These are phyloP conservation scores for Zaprionus obscuricornis DNA, from an alignment of 2,888 invertebrate species.

Conservation along the genomic window DNA sequence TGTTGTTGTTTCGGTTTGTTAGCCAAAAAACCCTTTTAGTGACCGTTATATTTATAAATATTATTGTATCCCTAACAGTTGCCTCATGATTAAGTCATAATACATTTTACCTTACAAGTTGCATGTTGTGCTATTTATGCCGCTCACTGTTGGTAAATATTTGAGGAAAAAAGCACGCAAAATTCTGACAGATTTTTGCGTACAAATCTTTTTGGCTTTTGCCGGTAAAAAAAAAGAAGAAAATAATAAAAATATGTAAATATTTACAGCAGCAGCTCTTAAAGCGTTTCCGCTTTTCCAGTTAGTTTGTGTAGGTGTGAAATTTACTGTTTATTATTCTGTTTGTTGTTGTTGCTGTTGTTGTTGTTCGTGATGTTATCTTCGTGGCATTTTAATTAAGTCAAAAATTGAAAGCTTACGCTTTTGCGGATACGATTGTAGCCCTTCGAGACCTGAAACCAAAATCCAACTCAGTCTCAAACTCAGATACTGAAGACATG, in stretches of 20 bases:
- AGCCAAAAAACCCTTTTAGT: conserved; percentile 13
- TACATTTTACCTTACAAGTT: conserved; percentile 3
- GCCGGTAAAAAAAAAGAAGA: conserved; percentile 10
- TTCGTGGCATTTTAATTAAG: conserved; percentile 46
- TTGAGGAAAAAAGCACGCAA: conserved; percentile 27
- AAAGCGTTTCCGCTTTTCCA: conserved; percentile 24
- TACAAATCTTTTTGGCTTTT: conserved; percentile 32
- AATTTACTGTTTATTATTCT: no score
- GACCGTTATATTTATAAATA: not conserved
- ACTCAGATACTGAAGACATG: conserved; percentile 32
- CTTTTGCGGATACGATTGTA: conserved; percentile 3
- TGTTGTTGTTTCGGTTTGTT: no score
- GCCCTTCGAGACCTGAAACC: conserved; percentile 3
- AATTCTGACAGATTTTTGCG: no score
- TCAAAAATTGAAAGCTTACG: conserved; percentile 6
- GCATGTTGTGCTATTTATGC: conserved; percentile 14
- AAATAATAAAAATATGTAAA: no score
- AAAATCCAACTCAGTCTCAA: no score
- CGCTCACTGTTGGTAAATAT: conserved; percentile 37
- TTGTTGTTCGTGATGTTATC: not conserved
- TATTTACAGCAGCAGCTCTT: conserved; percentile 42
- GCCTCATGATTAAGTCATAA: conserved; percentile 65
- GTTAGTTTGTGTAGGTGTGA: conserved; percentile 24
- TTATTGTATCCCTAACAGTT: conserved; percentile 29
- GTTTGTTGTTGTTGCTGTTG: conserved; percentile 6